A percentile compares a stretch with the other conserved stretches of the same genome.
phyloP scores from a whole-genome alignment of 2,113 vertebrate species.

The Eptatretus burgeri region DNA sequence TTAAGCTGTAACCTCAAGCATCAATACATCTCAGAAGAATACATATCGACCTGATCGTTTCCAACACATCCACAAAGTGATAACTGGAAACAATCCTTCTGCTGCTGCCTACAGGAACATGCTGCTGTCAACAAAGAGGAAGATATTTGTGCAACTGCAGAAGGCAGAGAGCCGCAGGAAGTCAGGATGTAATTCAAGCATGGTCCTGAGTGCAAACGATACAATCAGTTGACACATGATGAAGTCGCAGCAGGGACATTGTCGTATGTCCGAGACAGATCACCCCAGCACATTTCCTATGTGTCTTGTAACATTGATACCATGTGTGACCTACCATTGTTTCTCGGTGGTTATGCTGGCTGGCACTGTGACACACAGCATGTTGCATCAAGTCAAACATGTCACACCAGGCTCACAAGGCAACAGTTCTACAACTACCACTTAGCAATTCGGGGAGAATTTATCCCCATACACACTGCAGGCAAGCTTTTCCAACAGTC shows the following conservation, averaged over 20 bases:
- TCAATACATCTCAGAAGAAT: neutral
- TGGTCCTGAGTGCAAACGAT: too few relatives aligned
- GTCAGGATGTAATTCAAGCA: too few relatives aligned
- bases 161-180: too few relatives aligned
- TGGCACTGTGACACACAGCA: constrained; percentile 1
- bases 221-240: too few relatives aligned
- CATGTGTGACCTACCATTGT: neutral
- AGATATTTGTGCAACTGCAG: neutral
- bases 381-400: neutral
- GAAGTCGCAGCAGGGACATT: too few relatives aligned
- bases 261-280: too few relatives aligned
- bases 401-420: neutral
- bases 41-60: neutral
- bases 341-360: neutral
- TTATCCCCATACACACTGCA: neutral
- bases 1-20: neutral
- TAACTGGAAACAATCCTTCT: neutral
- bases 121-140: neutral
- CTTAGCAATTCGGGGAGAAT: constrained; percentile 1
- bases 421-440: neutral
- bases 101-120: constrained; percentile 2
- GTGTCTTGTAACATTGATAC: neutral
- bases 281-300: neutral
- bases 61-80: neutral
- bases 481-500: neutral